These are phyloP conservation scores for Pelmatolapia mariae DNA, from an alignment of 2,113 vertebrate species.

Conservation along the genomic window DNA sequence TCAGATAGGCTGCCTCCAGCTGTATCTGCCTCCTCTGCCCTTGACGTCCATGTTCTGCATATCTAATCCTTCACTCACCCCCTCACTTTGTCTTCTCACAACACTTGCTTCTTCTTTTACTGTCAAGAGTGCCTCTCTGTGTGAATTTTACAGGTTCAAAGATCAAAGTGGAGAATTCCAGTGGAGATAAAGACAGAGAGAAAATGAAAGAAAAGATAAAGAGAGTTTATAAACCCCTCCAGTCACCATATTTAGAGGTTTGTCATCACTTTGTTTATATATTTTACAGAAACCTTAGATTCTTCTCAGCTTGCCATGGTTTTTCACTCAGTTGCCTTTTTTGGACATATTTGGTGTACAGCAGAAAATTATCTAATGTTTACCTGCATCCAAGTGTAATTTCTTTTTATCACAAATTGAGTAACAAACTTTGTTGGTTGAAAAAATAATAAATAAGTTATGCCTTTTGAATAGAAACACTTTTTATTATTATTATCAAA, in stretches of 20 bases:
- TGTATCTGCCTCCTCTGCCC: constrained; percentile 60
- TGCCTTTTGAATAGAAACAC: background rate
- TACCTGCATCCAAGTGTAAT: background rate
- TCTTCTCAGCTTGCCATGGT: background rate
- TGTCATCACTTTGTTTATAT: constrained; percentile 48
- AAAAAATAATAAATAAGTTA: background rate
- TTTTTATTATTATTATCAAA: constrained; percentile 15
- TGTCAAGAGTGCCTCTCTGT: constrained; percentile 47
- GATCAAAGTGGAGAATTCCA: constrained; percentile 54
- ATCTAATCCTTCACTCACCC: constrained; percentile 57
- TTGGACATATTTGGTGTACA: constrained; percentile 20
- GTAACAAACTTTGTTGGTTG: background rate
- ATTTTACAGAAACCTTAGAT: constrained; percentile 23
- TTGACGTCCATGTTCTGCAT: constrained; percentile 65
- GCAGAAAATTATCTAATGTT: constrained; percentile 6
- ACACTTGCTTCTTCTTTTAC: constrained; percentile 41
- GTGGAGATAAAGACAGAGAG: constrained; percentile 35
- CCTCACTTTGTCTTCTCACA: constrained; percentile 50
- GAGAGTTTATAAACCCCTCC: constrained; percentile 40
- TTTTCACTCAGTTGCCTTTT: constrained; percentile 10
- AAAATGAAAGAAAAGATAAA: constrained; percentile 48
- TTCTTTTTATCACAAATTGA: background rate
- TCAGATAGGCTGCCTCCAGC: constrained; percentile 54
- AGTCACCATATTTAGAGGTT: constrained; percentile 55
- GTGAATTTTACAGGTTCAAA: constrained; percentile 58